A percentile compares a stretch with the other conserved stretches of the same genome.
These are phyloP conservation scores for Lytechinus pictus DNA, from an alignment of 35 echinoderm and acorn worm species.

Conservation along the genomic window DNA sequence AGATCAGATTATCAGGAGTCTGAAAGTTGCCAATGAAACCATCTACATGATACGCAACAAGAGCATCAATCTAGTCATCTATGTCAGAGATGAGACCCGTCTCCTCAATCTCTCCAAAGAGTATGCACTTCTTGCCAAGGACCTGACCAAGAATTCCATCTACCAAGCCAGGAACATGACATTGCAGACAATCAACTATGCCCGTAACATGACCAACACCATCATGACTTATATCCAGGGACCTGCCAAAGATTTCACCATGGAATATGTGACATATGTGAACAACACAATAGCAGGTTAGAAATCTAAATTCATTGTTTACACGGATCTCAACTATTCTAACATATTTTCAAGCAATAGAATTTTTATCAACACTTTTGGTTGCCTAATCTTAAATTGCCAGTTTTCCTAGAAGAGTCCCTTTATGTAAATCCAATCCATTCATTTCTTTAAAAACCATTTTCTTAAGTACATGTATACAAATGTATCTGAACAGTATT, in stretches of 20 bases:
- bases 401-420: too few species aligned
- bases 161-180: neutral
- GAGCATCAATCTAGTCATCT: slow-evolving; percentile 18
- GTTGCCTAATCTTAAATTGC: too few species aligned
- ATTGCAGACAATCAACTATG: neutral
- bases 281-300: slow-evolving; percentile 71
- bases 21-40: slow-evolving; percentile 50
- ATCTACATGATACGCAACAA: slow-evolving; percentile 43
- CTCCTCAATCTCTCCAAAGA: slow-evolving; percentile 63
- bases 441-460: too few species aligned
- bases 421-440: too few species aligned
- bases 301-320: neutral
- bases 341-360: too few species aligned
- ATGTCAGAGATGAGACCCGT: slow-evolving; percentile 36
- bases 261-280: slow-evolving; percentile 55
- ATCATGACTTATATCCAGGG: slow-evolving; percentile 7
- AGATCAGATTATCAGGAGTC: slow-evolving; percentile 16
- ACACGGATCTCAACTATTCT: too few species aligned
- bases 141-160: slow-evolving; percentile 48
- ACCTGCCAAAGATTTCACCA: slow-evolving; percentile 22
- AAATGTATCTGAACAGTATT: too few species aligned
- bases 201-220: slow-evolving; percentile 11
- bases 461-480: too few species aligned
- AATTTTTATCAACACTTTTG: too few species aligned
- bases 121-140: slow-evolving; percentile 49